Conservation (phyloP, 2,888 invertebrate species). For the Ectropis crepuscularia region DNA sequence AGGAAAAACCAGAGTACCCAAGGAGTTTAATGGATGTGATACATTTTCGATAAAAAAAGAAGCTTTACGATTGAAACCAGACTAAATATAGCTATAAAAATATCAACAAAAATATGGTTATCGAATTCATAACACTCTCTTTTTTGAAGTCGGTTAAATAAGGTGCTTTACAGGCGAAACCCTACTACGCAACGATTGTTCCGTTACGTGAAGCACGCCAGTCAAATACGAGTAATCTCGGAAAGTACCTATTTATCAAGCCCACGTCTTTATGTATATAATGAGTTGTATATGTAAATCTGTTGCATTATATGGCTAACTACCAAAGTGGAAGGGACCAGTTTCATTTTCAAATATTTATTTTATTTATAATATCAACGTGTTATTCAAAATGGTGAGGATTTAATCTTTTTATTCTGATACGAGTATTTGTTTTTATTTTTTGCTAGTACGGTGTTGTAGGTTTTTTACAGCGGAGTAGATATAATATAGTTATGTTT, state of each 20-base stretch:
- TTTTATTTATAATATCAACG: not conserved
- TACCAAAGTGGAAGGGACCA: constrained; percentile 2
- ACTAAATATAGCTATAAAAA: too few species aligned
- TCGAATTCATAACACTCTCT: too few species aligned
- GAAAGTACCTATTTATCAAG: constrained; percentile 16
- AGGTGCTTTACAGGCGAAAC: too few species aligned
- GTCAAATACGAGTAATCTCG: constrained; percentile 7
- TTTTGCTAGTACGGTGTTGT: not conserved
- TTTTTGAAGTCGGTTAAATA: too few species aligned
- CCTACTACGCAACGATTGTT: too few species aligned
- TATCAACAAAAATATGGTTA: too few species aligned
- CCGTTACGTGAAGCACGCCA: not conserved
- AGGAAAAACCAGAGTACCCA: too few species aligned
- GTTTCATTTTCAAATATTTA: not conserved
- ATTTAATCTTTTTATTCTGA: not conserved
- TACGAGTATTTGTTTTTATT: not conserved
- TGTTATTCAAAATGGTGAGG: constrained; percentile 5
- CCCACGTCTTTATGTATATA: constrained; percentile 10
- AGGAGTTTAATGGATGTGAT: too few species aligned
- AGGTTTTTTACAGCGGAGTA: too few species aligned
- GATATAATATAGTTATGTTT: too few species aligned
- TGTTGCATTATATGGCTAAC: constrained; percentile 14
- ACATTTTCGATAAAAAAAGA: too few species aligned
- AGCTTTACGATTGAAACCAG: too few species aligned
- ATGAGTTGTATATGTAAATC: constrained; percentile 2